Percentiles rank a stretch among this genome's conserved stretches.
These are phyloP conservation scores for Daubentonia madagascariensis DNA, from an alignment of 2,113 vertebrate species.

Conservation along the genomic window DNA sequence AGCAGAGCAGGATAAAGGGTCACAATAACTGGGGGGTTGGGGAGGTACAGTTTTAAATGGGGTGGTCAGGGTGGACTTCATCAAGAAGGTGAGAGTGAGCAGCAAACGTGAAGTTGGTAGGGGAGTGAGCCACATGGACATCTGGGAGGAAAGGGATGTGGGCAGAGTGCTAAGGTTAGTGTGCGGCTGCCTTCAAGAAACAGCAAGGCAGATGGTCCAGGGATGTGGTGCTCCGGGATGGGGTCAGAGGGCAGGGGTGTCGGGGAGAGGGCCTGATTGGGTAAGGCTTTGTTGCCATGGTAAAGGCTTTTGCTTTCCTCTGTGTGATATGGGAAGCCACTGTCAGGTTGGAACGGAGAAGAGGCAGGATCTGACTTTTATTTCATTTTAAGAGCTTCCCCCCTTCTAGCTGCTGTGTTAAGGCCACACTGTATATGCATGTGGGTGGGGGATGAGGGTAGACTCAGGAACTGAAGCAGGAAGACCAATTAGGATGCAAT, in stretches of 20 bases:
- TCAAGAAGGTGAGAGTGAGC: background rate
- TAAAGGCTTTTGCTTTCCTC: background rate
- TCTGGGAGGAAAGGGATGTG: background rate
- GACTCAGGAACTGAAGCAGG: background rate
- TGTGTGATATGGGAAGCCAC: background rate
- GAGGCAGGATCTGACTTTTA: background rate
- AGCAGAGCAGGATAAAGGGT: background rate
- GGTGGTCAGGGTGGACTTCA: background rate
- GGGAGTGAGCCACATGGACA: rapidly evolving
- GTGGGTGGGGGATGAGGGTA: rapidly evolving
- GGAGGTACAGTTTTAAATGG: background rate
- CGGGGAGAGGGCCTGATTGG: rapidly evolving
- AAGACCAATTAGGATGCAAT: background rate
- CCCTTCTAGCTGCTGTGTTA: background rate
- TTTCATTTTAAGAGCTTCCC: background rate
- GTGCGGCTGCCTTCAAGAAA: background rate
- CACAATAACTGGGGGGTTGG: background rate
- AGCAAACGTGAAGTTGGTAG: background rate
- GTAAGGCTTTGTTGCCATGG: rapidly evolving
- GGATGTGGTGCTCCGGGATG: rapidly evolving
- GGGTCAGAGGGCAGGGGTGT: background rate
- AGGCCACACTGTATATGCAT: background rate
- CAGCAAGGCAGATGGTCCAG: background rate
- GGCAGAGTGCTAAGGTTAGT: no score
- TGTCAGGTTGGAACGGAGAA: background rate